phyloP scores from a whole-genome alignment of 1,140 invertebrate genomes.

The Melanaphis sacchari region DNA sequence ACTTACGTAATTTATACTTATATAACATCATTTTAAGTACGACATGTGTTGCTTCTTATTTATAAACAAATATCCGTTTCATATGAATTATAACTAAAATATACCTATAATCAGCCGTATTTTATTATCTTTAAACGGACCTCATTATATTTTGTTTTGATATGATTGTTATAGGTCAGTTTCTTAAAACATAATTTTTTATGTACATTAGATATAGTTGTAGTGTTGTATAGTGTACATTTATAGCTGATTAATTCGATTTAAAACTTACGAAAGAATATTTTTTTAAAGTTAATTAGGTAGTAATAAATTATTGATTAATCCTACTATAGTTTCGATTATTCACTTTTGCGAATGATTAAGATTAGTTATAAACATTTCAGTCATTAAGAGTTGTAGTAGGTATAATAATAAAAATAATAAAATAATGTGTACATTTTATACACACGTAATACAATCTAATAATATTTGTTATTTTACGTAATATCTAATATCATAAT shows the following conservation, averaged over 20 bases:
- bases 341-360: not conserved
- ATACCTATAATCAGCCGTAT: not conserved
- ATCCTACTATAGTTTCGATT: not conserved
- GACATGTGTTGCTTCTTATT: not conserved
- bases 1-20: not conserved
- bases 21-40: not conserved
- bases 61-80: not conserved
- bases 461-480: not conserved
- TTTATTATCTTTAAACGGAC: not conserved
- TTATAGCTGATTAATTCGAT: constrained; percentile 4
- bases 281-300: not conserved
- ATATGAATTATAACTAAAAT: constrained; percentile 7
- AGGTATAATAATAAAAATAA: not conserved
- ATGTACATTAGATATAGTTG: not conserved
- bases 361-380: not conserved
- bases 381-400: not conserved
- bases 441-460: not conserved
- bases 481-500: not conserved
- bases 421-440: not conserved
- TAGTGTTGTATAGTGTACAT: not conserved
- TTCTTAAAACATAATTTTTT: not conserved
- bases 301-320: not conserved
- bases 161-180: constrained; percentile 13
- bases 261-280: not conserved
- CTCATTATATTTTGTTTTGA: not conserved